phyloP scores from a whole-genome alignment of 2,888 invertebrate species.

The Mesoligia furuncula region DNA sequence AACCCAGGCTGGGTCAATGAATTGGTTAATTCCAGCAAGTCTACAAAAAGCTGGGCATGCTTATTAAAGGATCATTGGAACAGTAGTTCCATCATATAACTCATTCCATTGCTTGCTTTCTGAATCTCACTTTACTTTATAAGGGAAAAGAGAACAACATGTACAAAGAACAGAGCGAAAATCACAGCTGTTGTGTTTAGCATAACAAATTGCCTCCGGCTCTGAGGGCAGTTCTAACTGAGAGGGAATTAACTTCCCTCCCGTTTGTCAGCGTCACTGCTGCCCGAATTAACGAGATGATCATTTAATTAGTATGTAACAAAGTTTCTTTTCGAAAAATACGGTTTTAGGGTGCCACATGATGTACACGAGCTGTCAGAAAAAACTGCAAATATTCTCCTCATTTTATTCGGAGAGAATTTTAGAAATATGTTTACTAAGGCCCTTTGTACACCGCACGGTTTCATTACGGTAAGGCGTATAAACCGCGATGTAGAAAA shows the following conservation, averaged over 20 bases:
- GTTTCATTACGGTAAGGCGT: background rate
- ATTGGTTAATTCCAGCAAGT: background rate
- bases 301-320: conserved; percentile 54
- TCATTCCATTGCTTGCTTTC: background rate
- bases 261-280: conserved; percentile 52
- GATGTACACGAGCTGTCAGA: conserved; percentile 1
- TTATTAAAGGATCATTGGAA: background rate
- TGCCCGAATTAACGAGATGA: conserved; percentile 48
- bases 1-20: too few relatives aligned
- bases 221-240: conserved; percentile 16
- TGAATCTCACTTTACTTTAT: background rate
- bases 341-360: conserved; percentile 6
- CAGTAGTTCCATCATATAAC: background rate
- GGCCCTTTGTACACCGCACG: background rate
- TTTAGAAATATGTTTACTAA: background rate
- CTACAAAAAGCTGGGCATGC: background rate
- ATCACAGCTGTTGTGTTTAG: conserved; percentile 41
- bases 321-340: conserved; percentile 51
- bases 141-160: background rate
- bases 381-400: background rate
- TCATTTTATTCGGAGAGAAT: background rate
- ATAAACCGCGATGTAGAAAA: background rate
- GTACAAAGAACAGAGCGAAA: conserved; percentile 26
- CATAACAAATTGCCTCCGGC: conserved; percentile 28
- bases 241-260: conserved; percentile 44